A percentile compares a stretch with the other conserved stretches of the same genome.
These are phyloP conservation scores for Ectropis crepuscularia DNA, from an alignment of 2,888 invertebrate species.

Conservation along the genomic window DNA sequence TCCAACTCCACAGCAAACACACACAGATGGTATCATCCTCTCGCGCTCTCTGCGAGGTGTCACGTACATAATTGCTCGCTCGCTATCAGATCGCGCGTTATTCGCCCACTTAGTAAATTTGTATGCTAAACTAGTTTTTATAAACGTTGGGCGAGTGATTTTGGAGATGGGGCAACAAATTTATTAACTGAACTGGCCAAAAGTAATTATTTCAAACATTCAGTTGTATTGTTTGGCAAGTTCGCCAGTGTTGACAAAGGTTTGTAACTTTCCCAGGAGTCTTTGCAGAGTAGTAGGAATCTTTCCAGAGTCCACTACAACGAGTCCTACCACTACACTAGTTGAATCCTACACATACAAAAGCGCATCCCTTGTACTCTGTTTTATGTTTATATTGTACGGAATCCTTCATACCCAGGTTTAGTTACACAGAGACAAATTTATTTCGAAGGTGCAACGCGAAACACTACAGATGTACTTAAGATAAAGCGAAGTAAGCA, in stretches of 20 bases:
- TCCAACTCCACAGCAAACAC: slow-evolving; percentile 27
- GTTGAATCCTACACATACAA: too few relatives aligned
- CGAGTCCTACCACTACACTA: too few relatives aligned
- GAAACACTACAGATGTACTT: slow-evolving; percentile 54
- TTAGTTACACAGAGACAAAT: too few relatives aligned
- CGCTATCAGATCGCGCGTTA: slow-evolving; percentile 69
- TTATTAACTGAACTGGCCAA: background rate
- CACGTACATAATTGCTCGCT: slow-evolving; percentile 80
- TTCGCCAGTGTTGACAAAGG: too few relatives aligned
- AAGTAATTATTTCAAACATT: background rate
- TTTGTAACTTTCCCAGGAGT: too few relatives aligned
- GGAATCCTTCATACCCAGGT: too few relatives aligned
- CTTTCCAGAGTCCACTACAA: too few relatives aligned
- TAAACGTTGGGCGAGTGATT: slow-evolving; percentile 24
- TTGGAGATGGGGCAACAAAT: background rate
- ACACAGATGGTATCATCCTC: slow-evolving; percentile 58
- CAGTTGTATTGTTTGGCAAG: background rate
- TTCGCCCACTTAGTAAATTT: slow-evolving; percentile 70
- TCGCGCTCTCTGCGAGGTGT: slow-evolving; percentile 61
- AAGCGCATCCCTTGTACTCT: too few relatives aligned
- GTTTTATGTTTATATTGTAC: too few relatives aligned
- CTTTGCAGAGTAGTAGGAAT: too few relatives aligned
- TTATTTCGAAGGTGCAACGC: slow-evolving; percentile 35
- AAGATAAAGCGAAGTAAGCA: slow-evolving; percentile 59
- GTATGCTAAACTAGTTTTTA: slow-evolving; percentile 77